phyloP scores from a whole-genome alignment of 2,888 invertebrate species.

The Volucella inflata region DNA sequence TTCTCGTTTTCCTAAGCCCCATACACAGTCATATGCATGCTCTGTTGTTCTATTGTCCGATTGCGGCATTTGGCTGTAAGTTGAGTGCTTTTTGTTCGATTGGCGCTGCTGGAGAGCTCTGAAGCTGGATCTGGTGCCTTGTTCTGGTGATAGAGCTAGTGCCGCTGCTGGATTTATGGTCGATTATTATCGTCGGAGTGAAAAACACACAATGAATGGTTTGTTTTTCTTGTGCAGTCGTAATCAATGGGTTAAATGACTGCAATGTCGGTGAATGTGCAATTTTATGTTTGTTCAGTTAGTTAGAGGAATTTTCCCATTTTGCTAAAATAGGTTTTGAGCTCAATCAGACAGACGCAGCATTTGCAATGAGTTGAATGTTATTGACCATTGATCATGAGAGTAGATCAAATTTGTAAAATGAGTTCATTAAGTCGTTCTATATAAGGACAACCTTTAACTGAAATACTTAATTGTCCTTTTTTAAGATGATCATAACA shows the following conservation, averaged over 20 bases:
- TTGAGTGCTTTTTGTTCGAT: constrained; percentile 37
- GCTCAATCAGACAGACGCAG: too few species aligned
- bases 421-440: too few species aligned
- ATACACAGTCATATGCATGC: constrained; percentile 11
- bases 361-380: too few species aligned
- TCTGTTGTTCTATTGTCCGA: constrained; percentile 38
- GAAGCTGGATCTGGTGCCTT: too few species aligned
- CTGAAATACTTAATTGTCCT: not conserved
- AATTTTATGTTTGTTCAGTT: constrained; percentile 32
- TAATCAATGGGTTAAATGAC: constrained; percentile 71
- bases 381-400: too few species aligned
- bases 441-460: too few species aligned
- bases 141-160: too few species aligned
- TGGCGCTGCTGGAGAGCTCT: constrained; percentile 42
- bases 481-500: not conserved
- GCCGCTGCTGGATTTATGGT: constrained; percentile 56
- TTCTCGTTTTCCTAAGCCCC: not conserved
- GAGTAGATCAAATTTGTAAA: too few species aligned
- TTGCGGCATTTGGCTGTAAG: constrained; percentile 48
- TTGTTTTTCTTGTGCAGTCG: constrained; percentile 57
- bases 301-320: constrained; percentile 15
- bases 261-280: constrained; percentile 63
- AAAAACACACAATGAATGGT: constrained; percentile 67
- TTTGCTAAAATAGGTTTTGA: too few species aligned
- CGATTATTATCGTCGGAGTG: constrained; percentile 48